Evolutionary conservation across 2,113 vertebrate genomes (phyloP).

Genomic region (Willisornis vidua): DNA sequence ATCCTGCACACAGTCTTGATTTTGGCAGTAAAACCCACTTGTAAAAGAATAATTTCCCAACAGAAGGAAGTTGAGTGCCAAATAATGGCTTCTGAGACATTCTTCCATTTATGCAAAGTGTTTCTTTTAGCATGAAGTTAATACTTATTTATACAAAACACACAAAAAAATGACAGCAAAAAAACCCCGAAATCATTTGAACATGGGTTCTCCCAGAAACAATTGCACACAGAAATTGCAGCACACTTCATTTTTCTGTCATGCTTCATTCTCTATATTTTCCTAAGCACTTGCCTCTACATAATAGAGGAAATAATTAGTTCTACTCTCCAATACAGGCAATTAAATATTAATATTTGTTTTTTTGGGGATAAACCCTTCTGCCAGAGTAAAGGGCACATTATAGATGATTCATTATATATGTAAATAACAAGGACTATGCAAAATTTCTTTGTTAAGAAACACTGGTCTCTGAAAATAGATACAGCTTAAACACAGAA

Average conservation of each 20-base stretch:
- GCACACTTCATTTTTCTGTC: neutral
- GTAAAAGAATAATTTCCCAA: neutral
- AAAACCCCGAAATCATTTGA: neutral
- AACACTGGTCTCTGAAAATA: neutral
- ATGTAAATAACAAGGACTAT: neutral
- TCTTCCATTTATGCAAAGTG: neutral
- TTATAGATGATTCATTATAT: neutral
- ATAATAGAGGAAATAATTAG: neutral
- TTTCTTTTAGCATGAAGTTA: neutral
- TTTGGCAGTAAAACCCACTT: neutral
- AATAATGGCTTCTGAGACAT: neutral
- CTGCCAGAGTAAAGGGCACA: neutral
- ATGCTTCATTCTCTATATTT: neutral
- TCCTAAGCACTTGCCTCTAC: neutral
- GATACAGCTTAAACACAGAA: neutral
- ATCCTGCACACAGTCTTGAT: neutral
- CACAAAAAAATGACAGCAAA: accelerated
- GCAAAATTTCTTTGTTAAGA: neutral
- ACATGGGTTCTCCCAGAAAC: neutral
- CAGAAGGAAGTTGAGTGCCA: neutral
- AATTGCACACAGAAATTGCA: neutral
- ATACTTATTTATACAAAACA: neutral
- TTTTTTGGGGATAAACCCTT: neutral
- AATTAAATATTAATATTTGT: neutral
- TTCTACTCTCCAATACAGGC: neutral